phyloP scores from a whole-genome alignment of 1,140 invertebrate species.

The Drosophila erecta region DNA sequence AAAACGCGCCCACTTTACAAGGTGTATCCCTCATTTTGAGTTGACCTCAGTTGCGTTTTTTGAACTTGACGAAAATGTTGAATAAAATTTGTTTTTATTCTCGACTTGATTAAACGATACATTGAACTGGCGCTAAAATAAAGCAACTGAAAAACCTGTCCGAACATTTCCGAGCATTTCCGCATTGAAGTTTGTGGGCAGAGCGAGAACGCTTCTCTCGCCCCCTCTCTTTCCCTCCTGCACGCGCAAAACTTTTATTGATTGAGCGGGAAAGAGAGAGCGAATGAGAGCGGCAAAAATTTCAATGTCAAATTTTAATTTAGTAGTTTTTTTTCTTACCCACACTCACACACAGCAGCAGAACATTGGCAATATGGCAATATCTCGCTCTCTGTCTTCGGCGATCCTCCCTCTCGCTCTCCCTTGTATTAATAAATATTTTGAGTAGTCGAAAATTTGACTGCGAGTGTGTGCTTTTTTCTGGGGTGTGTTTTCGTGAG shows the following conservation, averaged over 20 bases:
- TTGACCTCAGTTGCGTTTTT: slow-evolving; percentile 77
- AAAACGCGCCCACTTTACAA: slow-evolving; percentile 73
- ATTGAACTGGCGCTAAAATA: slow-evolving; percentile 62
- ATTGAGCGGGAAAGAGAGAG: slow-evolving; percentile 52
- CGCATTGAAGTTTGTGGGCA: slow-evolving; percentile 57
- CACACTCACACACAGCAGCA: slow-evolving; percentile 58
- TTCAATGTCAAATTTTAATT: slow-evolving; percentile 84
- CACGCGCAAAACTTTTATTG: slow-evolving; percentile 74
- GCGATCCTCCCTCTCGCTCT: slow-evolving; percentile 21
- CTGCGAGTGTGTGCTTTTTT: slow-evolving; percentile 24
- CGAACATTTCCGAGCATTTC: slow-evolving; percentile 78
- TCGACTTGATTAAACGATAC: slow-evolving; percentile 73
- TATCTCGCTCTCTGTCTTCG: not conserved
- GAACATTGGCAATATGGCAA: slow-evolving; percentile 74
- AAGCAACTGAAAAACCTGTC: slow-evolving; percentile 58
- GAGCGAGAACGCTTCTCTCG: slow-evolving; percentile 13
- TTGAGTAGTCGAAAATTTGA: slow-evolving; percentile 64
- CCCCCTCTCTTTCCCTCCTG: slow-evolving; percentile 24
- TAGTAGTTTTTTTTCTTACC: slow-evolving; percentile 67
- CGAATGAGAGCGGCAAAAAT: slow-evolving; percentile 47
- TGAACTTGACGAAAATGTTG: slow-evolving; percentile 53
- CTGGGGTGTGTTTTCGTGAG: slow-evolving; percentile 27
- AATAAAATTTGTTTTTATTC: slow-evolving; percentile 32
- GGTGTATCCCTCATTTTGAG: slow-evolving; percentile 20
- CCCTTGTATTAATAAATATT: slow-evolving; percentile 23